phyloP scores from a whole-genome alignment of 2,888 invertebrate genomes.

The Corythucha ciliata region DNA sequence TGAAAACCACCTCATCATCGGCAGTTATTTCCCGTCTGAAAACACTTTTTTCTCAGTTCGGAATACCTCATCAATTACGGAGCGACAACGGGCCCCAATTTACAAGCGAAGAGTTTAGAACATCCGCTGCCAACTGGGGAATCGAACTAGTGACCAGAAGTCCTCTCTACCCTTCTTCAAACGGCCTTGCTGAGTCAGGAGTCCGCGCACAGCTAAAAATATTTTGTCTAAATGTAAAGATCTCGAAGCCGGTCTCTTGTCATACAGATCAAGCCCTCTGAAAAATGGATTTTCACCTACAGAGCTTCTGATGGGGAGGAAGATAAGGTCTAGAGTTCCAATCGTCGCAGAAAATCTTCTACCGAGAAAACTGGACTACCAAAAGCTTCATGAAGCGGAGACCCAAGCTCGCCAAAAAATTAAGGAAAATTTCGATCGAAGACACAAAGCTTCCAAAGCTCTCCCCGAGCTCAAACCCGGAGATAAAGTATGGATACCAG shows the following conservation, averaged over 20 bases:
- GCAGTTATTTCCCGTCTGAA: neutral
- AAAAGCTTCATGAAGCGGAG: slow-evolving; percentile 2
- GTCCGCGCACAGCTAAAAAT: slow-evolving; percentile 13
- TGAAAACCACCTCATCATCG: neutral
- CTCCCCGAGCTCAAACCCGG: neutral
- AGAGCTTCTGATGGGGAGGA: slow-evolving; percentile 9
- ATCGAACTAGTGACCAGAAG: slow-evolving; percentile 18
- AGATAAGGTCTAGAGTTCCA: slow-evolving; percentile 7
- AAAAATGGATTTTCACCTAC: neutral
- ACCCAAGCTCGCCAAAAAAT: no score
- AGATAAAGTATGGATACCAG: no score
- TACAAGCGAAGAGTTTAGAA: neutral
- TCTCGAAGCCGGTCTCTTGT: neutral
- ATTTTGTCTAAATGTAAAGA: slow-evolving; percentile 8
- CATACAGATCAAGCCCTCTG: neutral
- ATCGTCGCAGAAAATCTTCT: neutral
- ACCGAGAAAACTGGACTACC: neutral
- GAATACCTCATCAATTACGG: slow-evolving; percentile 13
- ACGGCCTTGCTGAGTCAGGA: slow-evolving; percentile 21
- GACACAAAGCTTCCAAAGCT: neutral
- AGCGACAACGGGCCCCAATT: slow-evolving; percentile 19
- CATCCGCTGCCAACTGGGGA: slow-evolving; percentile 2
- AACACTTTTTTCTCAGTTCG: slow-evolving; percentile 8
- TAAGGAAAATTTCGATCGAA: slow-evolving; percentile 2
- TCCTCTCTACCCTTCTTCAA: slow-evolving; percentile 17